Evolutionary conservation across 2,888 invertebrate genomes (phyloP), one percentile per base, ranked within the genome.

Genomic region (Athrips mouffetella): DNA sequence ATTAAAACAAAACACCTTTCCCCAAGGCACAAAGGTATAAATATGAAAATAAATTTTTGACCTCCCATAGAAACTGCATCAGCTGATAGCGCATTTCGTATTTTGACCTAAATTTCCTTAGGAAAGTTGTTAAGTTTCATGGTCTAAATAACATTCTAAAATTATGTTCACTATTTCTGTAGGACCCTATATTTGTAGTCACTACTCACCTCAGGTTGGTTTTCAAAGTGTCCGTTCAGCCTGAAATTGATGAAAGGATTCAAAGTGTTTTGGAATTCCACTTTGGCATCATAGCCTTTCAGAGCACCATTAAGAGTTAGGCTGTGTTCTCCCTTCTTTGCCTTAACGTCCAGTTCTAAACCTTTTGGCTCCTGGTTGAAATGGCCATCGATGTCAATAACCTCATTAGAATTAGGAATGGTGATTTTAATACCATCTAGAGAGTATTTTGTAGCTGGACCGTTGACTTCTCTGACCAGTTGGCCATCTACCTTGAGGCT

Each of bases 201-300:
- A n/a, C n/a, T 18, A 76, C 80, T 80, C 67, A 89, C 89, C 45
- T 73, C 69, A 15, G 21, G 18, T 8, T 67, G 73, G 39, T 70
- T 72, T 54, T 89, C 83, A 50, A 84, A 75, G 48, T 91, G 90
- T 60, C 91, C 92, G 29, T 90, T 87, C 2, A 92, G 21, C 47
- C 88, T 90, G 70, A 93, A 91, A 59, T 92, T 92, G 33, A 90
- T 65, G 37, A 83, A 80, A 0, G 91, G 92, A 60, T 92, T 91
- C 42, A 91, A 74, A 1, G 89, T 89, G 55, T 93, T 92, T 51
- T 87, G 76, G 51, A 92, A 85, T 52, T 90, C 86, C 0, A 91
- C 51, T 27, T 80, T 87, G 11, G 89, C 67, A 25, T 89, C 80
- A 1, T 73, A 62, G 1, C 78, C 74, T n/a, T 79, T 83, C 1